Percentiles rank a stretch among this genome's conserved stretches.
phyloP scores from a whole-genome alignment of 2,113 vertebrate species.

The Balaenoptera acutorostrata region DNA sequence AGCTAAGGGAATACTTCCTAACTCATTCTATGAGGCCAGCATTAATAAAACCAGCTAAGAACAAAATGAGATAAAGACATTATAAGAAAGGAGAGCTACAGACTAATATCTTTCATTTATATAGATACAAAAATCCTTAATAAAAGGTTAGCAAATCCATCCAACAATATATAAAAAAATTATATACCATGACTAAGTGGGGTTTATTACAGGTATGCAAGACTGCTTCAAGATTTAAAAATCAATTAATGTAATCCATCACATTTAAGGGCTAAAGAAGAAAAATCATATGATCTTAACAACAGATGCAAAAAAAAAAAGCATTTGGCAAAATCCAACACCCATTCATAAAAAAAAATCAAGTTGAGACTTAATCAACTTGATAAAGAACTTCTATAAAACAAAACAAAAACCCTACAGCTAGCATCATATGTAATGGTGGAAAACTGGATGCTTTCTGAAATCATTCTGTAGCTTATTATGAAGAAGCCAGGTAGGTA shows the following conservation, averaged over 20 bases:
- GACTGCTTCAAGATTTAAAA: neutral
- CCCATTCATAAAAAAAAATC: neutral
- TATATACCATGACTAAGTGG: neutral
- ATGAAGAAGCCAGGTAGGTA: neutral
- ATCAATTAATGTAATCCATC: neutral
- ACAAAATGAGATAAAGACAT: neutral
- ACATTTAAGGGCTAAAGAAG: neutral
- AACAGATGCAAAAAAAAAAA: neutral
- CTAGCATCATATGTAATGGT: neutral
- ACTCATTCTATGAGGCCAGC: neutral
- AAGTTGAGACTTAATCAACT: neutral
- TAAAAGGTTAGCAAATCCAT: constrained; percentile 25
- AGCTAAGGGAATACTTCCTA: neutral
- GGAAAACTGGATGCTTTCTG: neutral
- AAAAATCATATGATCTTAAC: neutral
- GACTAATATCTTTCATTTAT: neutral
- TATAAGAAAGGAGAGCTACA: neutral
- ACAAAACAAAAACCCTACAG: neutral
- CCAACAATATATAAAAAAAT: neutral
- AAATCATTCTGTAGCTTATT: neutral
- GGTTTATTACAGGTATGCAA: neutral
- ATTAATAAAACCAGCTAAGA: neutral
- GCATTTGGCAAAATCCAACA: constrained; percentile 11
- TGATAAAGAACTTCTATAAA: neutral
- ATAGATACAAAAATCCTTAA: neutral